Conservation (phyloP, 2,888 invertebrate species). For the Spatulosminthurus flaviceps region DNA sequence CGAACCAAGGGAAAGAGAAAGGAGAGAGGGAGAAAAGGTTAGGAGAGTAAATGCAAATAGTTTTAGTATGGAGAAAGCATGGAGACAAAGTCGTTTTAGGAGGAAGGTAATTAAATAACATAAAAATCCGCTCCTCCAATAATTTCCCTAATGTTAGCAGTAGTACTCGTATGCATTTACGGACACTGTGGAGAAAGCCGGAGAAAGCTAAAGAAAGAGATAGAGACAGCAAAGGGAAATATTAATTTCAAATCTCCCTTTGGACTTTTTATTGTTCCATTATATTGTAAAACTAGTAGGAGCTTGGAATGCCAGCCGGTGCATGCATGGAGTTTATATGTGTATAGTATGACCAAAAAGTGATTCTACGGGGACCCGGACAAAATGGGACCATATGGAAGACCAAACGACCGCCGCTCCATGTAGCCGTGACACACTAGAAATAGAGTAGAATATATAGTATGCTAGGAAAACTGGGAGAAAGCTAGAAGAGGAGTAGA, state of each 20-base stretch:
- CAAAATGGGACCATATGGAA: not conserved
- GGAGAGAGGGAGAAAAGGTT: too few species aligned
- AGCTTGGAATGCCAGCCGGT: not conserved
- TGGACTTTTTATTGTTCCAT: not conserved
- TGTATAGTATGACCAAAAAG: not conserved
- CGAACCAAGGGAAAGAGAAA: too few species aligned
- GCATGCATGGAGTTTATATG: not conserved
- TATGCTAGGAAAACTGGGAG: not conserved
- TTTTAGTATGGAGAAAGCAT: too few species aligned
- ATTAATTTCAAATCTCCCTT: slow-evolving; percentile 2
- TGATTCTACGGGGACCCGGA: not conserved
- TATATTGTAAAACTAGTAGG: not conserved
- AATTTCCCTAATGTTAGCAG: not conserved
- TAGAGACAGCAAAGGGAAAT: not conserved
- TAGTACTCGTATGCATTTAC: not conserved
- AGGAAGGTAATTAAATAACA: not conserved
- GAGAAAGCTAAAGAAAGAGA: not conserved
- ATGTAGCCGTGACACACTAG: too few species aligned
- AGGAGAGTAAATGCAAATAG: too few species aligned
- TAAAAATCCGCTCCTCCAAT: slow-evolving; percentile 4
- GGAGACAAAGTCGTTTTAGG: too few species aligned
- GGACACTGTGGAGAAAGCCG: not conserved
- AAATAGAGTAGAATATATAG: too few species aligned
- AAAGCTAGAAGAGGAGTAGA: not conserved
- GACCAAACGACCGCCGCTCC: not conserved